Evolutionary conservation across 2,797 vertebrate genomes (phyloP).

Genomic region (Leontocebus nigricollis): DNA sequence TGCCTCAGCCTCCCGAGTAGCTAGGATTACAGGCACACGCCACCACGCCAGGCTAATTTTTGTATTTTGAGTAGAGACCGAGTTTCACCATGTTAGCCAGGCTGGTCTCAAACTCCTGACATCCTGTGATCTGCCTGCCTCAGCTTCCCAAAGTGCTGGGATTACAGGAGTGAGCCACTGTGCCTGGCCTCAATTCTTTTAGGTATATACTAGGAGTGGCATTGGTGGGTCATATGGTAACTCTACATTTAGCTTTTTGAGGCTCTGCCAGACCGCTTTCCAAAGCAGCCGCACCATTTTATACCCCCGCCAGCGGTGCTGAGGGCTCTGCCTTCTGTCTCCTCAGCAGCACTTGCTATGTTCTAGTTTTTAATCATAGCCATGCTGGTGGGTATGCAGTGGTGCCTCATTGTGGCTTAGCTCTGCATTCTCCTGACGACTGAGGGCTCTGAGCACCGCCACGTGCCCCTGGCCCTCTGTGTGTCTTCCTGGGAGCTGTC

Average conservation of each 20-base stretch:
- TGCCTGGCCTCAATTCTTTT: not conserved
- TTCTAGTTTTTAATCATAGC: not conserved
- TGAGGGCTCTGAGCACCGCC: not conserved
- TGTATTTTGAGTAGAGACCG: not conserved
- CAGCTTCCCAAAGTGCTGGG: not conserved
- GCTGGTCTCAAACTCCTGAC: not conserved
- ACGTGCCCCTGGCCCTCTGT: not conserved
- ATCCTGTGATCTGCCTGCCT: not conserved
- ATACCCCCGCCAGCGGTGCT: fast-evolving
- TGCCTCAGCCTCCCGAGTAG: not conserved
- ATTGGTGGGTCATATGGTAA: fast-evolving
- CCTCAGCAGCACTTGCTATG: not conserved
- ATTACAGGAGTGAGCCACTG: not conserved
- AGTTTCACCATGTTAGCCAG: not conserved
- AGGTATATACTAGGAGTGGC: not conserved
- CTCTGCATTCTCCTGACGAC: too few species aligned
- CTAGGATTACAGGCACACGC: not conserved
- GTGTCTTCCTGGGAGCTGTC: not conserved
- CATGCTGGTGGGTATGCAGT: not conserved
- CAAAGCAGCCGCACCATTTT: fast-evolving
- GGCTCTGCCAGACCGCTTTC: not conserved
- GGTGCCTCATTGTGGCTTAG: not conserved
- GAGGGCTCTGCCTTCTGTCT: not conserved
- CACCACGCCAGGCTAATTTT: not conserved
- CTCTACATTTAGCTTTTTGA: not conserved